Evolutionary conservation across 2,888 invertebrate species (phyloP).

Genomic region (Sussaba pulchella): DNA sequence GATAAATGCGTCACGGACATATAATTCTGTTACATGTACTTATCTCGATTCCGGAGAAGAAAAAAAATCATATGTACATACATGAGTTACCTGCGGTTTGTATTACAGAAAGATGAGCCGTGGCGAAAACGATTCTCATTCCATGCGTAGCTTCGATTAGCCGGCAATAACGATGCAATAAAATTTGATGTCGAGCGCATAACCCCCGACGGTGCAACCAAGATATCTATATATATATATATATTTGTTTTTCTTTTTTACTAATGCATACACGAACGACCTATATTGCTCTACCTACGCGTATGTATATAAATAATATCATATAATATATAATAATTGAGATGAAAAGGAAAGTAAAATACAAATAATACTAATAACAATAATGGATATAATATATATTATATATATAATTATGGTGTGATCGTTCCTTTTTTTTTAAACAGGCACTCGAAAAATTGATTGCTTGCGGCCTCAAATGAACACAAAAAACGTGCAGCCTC

Average conservation of each 20-base stretch:
- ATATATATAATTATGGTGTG: too few relatives aligned
- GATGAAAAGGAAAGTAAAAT: too few relatives aligned
- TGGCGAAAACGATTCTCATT: constrained; percentile 72
- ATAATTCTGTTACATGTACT: constrained; percentile 24
- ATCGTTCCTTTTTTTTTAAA: too few relatives aligned
- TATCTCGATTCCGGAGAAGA: constrained; percentile 12
- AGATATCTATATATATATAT: constrained; percentile 44
- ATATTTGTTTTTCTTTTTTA: too few relatives aligned
- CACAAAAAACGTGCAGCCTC: too few relatives aligned
- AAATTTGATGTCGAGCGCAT: constrained; percentile 75
- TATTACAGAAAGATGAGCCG: constrained; percentile 59
- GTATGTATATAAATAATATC: too few relatives aligned
- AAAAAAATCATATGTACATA: constrained; percentile 7
- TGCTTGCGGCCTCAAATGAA: too few relatives aligned
- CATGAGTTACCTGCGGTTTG: constrained; percentile 30
- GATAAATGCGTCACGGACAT: constrained; percentile 58
- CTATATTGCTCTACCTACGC: too few relatives aligned
- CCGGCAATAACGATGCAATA: constrained; percentile 76
- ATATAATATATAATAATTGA: too few relatives aligned
- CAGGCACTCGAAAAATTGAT: too few relatives aligned
- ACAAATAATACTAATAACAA: too few relatives aligned
- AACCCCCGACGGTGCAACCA: constrained; percentile 49
- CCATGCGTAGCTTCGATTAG: constrained; percentile 76
- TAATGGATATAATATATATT: too few relatives aligned
- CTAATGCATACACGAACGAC: constrained; percentile 37